A percentile compares a stretch with the other conserved stretches of the same genome.
phyloP scores from a whole-genome alignment of 2,797 vertebrate genomes.

The Coilia nasus region DNA sequence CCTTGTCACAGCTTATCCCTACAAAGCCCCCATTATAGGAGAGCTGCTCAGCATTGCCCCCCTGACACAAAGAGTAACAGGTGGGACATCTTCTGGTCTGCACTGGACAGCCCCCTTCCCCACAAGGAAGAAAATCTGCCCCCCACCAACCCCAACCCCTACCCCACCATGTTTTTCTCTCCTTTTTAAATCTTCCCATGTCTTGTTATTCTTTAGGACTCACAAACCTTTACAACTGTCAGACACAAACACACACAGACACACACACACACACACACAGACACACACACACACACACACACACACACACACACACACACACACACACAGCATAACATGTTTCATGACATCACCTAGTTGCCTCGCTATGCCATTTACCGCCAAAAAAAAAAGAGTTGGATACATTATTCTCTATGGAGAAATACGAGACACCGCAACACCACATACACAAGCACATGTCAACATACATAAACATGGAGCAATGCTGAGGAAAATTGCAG shows the following conservation, averaged over 20 bases:
- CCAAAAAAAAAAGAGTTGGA: no score
- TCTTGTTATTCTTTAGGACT: background rate
- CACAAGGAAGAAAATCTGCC: background rate
- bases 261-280: background rate
- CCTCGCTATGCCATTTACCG: no score
- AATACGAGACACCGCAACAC: no score
- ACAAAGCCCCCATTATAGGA: slow-evolving; percentile 37
- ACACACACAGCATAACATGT: no score
- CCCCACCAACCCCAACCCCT: no score
- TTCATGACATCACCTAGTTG: no score
- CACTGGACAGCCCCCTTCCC: background rate
- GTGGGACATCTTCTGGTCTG: background rate
- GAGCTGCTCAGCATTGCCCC: slow-evolving; percentile 29
- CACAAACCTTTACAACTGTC: background rate
- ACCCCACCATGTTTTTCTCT: background rate
- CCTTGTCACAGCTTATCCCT: slow-evolving; percentile 32
- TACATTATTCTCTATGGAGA: no score
- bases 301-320: background rate
- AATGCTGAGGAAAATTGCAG: background rate
- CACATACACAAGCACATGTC: background rate
- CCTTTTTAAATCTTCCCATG: background rate
- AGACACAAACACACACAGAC: background rate
- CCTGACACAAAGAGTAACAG: slow-evolving; percentile 21
- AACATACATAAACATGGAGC: background rate
- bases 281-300: background rate